Evolutionary conservation across 2,888 invertebrate genomes (phyloP), one percentile per base, ranked within the genome.

Genomic region (Frankliniella fusca): DNA sequence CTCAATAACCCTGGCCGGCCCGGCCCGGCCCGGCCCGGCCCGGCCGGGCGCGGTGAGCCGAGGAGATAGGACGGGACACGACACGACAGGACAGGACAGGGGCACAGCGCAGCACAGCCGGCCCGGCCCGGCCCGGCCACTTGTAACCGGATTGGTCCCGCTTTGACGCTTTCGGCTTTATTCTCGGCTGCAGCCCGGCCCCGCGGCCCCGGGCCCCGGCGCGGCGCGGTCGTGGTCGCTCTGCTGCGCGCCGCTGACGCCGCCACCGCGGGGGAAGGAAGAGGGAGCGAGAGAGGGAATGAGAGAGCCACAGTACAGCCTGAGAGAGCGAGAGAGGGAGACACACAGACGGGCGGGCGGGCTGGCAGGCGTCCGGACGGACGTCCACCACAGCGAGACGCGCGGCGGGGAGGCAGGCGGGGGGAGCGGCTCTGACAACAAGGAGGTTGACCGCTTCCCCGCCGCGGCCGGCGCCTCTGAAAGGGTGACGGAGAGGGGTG

Each of bases 91-190:
- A 61, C 54, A 54, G 1, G 54, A 54, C 54, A 12, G 54, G 54
- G 38, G 38, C 38, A 38, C 54, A 18, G 54, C 50, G 50, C 50
- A 20, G 54, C 54, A 10, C 54, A 12, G 54, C 54, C 10, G 9
- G 50, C 50, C 15, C 10, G 50, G 15, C 50, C 50, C 9, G 10
- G 50, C 50, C 15, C 15, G 18, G 54, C 61, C 15, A n/a, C 61
- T 20, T 20, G 61, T 61, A n/a, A 61, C 61, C 61, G 61, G 61
- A 61, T 61, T 15, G 61, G 61, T 61, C 61, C n/a, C 61, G 61
- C 61, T 61, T 61, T 61, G 61, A 61, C 61, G 61, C 61, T 54
- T 54, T 54, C 54, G 54, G 54, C 54, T 61, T 61, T 61, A 61
- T 61, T 61, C 20, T 61, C 38, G 38, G 38, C 38, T 38, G 38